These are phyloP conservation scores for Odontophorus gujanensis DNA, from an alignment of 2,113 vertebrate species.

Conservation along the genomic window DNA sequence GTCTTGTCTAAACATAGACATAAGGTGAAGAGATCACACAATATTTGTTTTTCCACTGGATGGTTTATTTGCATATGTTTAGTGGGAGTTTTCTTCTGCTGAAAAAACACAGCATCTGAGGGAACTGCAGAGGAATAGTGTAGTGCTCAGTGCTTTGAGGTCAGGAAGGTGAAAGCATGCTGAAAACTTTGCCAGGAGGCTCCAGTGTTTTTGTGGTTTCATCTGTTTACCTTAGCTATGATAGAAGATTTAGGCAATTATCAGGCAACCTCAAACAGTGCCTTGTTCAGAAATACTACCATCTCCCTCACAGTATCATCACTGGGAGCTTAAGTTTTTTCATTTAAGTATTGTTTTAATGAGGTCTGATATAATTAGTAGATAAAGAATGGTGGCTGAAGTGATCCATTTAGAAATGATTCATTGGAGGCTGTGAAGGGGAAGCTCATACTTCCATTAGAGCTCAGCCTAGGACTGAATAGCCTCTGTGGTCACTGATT, in stretches of 20 bases:
- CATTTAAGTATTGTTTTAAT: background rate
- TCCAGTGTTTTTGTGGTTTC: slow-evolving; percentile 46
- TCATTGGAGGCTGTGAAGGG: background rate
- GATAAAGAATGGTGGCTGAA: slow-evolving; percentile 1
- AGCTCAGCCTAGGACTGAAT: background rate
- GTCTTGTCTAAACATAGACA: slow-evolving; percentile 31
- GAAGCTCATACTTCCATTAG: background rate
- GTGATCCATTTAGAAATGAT: background rate
- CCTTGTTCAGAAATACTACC: background rate
- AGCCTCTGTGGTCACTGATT: background rate
- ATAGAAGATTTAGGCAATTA: slow-evolving; percentile 56
- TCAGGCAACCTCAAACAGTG: background rate
- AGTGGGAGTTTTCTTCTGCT: background rate
- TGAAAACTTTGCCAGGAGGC: slow-evolving; percentile 25
- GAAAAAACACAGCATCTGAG: background rate
- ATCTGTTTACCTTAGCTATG: slow-evolving; percentile 60
- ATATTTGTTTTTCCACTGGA: slow-evolving; percentile 19
- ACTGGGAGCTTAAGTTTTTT: background rate
- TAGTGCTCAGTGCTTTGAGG: background rate
- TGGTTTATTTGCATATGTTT: slow-evolving; percentile 39
- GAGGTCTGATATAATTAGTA: background rate
- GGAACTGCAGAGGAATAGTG: background rate
- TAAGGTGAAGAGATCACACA: slow-evolving; percentile 48
- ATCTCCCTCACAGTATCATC: background rate
- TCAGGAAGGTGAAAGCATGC: slow-evolving; percentile 29